Conservation (phyloP, 2,113 vertebrate species). For the Melanotaenia duboulayi region DNA sequence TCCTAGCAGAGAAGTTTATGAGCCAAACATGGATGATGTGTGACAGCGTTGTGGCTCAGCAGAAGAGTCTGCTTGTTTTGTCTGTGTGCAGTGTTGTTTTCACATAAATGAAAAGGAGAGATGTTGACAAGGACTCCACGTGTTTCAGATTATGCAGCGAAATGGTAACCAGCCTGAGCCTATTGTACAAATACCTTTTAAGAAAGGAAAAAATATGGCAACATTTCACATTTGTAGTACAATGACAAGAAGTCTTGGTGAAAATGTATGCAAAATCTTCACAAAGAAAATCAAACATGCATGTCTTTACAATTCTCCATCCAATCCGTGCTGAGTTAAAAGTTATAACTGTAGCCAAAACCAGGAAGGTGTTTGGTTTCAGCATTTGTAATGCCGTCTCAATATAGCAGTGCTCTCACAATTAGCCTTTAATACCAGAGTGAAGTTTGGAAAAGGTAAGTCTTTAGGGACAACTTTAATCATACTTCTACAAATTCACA, state of each 20-base stretch:
- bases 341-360: not conserved
- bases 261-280: not conserved
- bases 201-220: too few species aligned
- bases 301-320: not conserved
- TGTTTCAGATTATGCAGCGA: slow-evolving; percentile 23
- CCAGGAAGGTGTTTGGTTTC: slow-evolving; percentile 5
- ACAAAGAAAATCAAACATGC: not conserved
- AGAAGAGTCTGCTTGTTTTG: slow-evolving; percentile 11
- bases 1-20: slow-evolving; percentile 59
- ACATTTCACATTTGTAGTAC: not conserved
- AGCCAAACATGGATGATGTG: slow-evolving; percentile 13
- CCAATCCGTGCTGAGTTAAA: not conserved
- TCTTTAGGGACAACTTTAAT: slow-evolving; percentile 1
- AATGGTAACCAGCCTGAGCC: not conserved
- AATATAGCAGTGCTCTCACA: slow-evolving; percentile 1
- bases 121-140: slow-evolving; percentile 10
- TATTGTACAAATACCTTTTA: too few species aligned
- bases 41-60: slow-evolving; percentile 33
- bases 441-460: not conserved
- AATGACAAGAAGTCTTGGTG: not conserved
- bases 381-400: not conserved
- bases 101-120: slow-evolving; percentile 10
- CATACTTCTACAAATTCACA: not conserved
- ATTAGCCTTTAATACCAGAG: not conserved
- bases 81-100: slow-evolving; percentile 28